A percentile compares a stretch with the other conserved stretches of the same genome.
These are phyloP conservation scores for Colostygia pectinataria DNA, from an alignment of 2,888 invertebrate genomes.

Conservation along the genomic window DNA sequence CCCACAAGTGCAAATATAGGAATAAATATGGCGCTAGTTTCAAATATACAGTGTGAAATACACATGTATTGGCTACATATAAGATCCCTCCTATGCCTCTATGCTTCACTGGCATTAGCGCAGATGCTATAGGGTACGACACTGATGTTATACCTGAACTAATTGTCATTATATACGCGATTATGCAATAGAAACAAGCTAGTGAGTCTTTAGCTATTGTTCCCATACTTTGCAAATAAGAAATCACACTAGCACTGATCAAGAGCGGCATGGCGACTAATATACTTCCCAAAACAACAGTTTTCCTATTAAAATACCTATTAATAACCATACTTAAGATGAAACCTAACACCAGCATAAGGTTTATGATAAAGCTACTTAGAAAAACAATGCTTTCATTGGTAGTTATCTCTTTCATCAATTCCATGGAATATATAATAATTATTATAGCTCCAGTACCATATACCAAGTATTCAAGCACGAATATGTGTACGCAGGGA, in stretches of 20 bases:
- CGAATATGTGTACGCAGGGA: conserved; percentile 26
- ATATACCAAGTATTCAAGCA: conserved; percentile 22
- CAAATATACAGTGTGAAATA: conserved; percentile 19
- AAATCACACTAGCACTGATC: background rate
- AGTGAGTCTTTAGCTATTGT: conserved; percentile 19
- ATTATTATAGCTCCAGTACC: conserved; percentile 28
- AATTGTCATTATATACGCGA: conserved; percentile 12
- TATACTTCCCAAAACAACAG: background rate
- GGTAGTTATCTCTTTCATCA: conserved; percentile 23
- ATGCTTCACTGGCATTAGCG: conserved; percentile 34
- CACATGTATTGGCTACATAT: conserved; percentile 17
- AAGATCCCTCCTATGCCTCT: conserved; percentile 28
- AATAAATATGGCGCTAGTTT: conserved; percentile 29
- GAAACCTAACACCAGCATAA: too few species aligned
- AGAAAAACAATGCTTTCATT: too few species aligned
- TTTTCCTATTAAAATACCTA: background rate
- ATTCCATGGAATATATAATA: conserved; percentile 21
- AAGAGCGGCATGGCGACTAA: background rate
- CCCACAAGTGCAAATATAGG: conserved; percentile 22
- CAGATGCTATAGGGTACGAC: conserved; percentile 18
- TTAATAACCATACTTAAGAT: too few species aligned
- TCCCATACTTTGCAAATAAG: conserved; percentile 8
- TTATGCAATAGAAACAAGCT: conserved; percentile 20
- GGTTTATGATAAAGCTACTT: too few species aligned
- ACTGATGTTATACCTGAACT: conserved; percentile 18